These are phyloP conservation scores for Amiota communis DNA, from an alignment of 2,888 invertebrate genomes.

Conservation along the genomic window DNA sequence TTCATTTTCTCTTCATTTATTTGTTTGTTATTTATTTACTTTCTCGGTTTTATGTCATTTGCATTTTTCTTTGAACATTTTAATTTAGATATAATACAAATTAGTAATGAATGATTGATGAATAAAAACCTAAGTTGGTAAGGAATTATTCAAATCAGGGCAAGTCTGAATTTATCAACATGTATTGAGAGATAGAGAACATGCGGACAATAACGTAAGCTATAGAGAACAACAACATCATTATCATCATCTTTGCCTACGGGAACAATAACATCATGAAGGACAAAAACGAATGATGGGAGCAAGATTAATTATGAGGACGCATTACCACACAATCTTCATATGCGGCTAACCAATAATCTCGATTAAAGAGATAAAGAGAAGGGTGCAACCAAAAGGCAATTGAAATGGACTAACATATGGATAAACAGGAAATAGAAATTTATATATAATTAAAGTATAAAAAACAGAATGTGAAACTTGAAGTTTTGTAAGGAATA, in stretches of 20 bases:
- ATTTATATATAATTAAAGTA: too few species aligned
- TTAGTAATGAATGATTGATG: constrained; percentile 39
- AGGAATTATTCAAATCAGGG: constrained; percentile 39
- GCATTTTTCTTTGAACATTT: constrained; percentile 51
- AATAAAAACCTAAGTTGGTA: too few species aligned
- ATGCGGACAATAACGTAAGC: too few species aligned
- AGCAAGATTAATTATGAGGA: constrained; percentile 40
- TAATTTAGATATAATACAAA: constrained; percentile 59
- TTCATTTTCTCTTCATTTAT: too few species aligned
- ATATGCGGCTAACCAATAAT: constrained; percentile 8
- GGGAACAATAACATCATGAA: constrained; percentile 31
- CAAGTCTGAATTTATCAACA: constrained; percentile 63
- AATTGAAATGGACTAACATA: not conserved
- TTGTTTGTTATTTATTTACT: not conserved
- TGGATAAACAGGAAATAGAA: too few species aligned
- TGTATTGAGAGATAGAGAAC: too few species aligned
- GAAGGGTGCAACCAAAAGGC: too few species aligned
- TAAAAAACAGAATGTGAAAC: constrained; percentile 52
- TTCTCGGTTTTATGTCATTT: too few species aligned
- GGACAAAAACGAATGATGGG: constrained; percentile 29
- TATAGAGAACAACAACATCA: constrained; percentile 53
- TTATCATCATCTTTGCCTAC: constrained; percentile 31
- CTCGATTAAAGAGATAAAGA: constrained; percentile 8
- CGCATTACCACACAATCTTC: constrained; percentile 66
- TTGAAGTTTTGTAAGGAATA: too few species aligned